Evolutionary conservation across 2,797 vertebrate genomes (phyloP), one percentile per base, ranked within the genome.

Genomic region (Pseudotriccus pelzelni): DNA sequence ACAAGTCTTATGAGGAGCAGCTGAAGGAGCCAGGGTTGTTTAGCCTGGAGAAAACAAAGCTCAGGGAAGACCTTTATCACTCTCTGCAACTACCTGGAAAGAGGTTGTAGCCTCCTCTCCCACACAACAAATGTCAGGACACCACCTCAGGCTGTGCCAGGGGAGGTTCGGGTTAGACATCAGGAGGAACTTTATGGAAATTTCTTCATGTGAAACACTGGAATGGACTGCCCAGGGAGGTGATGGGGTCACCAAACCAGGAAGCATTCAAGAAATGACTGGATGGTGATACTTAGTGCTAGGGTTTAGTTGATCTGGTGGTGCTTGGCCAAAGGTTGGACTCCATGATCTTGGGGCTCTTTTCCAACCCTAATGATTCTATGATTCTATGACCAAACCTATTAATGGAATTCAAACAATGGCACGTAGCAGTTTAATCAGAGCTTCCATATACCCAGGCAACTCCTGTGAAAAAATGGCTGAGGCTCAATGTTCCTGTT

Each of bases 1-100:
- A 37, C 16, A 44, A 30, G 20, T n/a, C 36, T 24, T 37, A 0
- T 44, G 14, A 58, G 37, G 24, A 44, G 5, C 7, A 5, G 4
- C 64, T 76, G 50, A 44, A 56, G 28, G 6, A 14, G 17, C 23
- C 50, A 10, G 3, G 24, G 14, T 4, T 76, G 11, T 39, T 63
- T n/a, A 44, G 3, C 20, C 20, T 39, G n/a, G 28, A 58, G n/a
- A 15, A 34, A 63, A 76, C 14, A 7, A 6, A 11, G 4, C 17
- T 24, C 36, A 28, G 19, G 15, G 22, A 19, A 7, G 27, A 37
- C 11, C 23, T 50, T 37, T 37, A 18, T 7, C 8, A 4, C 7
- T 12, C 37, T 30, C 43, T 69, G 30, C 11, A 50, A 15, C 11
- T 22, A 1, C 27, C 16, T 56, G 49, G 18, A 49, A 56, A 32